Evolutionary conservation across 2,888 invertebrate species (phyloP), one percentile per base, ranked within the genome.

Genomic region (Eristalinus aeneus): DNA sequence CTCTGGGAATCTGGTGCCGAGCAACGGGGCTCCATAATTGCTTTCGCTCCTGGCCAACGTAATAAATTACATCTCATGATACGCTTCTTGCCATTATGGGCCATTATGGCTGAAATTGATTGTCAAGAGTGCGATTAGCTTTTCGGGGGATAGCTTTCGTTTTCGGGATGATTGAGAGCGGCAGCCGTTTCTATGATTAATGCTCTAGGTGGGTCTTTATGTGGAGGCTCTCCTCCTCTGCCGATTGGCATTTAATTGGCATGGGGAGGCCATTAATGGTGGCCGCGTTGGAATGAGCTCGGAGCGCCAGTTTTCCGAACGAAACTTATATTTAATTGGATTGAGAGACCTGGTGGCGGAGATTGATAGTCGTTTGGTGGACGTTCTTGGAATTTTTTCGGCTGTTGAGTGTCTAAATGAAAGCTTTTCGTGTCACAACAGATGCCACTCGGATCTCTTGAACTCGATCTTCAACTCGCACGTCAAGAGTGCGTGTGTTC

Each of bases 21-120:
- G 69, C n/a, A n/a, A 36, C 36, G 61, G 61, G 36, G 39, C 32
- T 12, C 77, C 74, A 82, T 86, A 86, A 86, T 86, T 86, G 86
- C 86, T 86, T 84, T 82, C 77, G 86, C 86, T 86, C 78, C 82
- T 86, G 82, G 86, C 77, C 77, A 86, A 23, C 65, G 82, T 82
- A 86, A 86, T 86, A 86, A 86, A 86, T 86, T 78, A 86, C 82
- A 86, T 86, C 86, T 82, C 82, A 86, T 86, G 86, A 86, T 86
- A 86, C 71, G 86, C 86, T 86, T 86, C 69, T 86, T 86, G 82
- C 86, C 77, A 86, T 86, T 86, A 86, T 82, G 78, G 82, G 56
- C 86, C 86, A 86, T 86, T 86, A 86, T 78, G 77, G 46, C 82
- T 86, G 82, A 82, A 86, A 86, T 86, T 86, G 86, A 82, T 86